Evolutionary conservation across 2,113 vertebrate genomes (phyloP).

Genomic region (Macroglossus sobrinus): DNA sequence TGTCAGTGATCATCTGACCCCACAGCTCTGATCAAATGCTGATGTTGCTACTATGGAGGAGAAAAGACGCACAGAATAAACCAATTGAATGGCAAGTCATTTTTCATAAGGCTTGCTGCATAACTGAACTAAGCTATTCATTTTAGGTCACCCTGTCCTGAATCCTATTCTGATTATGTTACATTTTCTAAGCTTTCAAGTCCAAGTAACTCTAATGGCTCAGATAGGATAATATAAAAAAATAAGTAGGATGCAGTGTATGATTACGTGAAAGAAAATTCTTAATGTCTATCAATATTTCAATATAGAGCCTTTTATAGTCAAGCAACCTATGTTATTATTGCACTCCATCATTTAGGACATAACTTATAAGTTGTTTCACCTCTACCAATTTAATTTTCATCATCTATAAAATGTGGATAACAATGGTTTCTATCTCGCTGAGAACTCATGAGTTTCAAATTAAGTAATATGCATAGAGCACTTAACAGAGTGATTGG

Average conservation of each 20-base stretch:
- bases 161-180: neutral
- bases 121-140: neutral
- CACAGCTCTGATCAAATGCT: neutral
- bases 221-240: neutral
- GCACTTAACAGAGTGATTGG: neutral
- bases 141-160: neutral
- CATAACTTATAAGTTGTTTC: neutral
- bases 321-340: neutral
- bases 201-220: neutral
- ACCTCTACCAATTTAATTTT: neutral
- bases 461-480: neutral
- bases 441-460: neutral
- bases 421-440: neutral
- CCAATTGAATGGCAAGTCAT: neutral
- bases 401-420: neutral
- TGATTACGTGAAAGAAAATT: neutral
- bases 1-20: neutral
- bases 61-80: neutral
- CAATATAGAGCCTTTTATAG: neutral
- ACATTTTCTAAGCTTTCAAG: neutral
- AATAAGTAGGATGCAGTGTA: neutral
- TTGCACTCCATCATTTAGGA: neutral
- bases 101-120: neutral
- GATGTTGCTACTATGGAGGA: neutral
- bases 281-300: neutral